Evolutionary conservation across 2,888 invertebrate species (phyloP).

Genomic region (Zygaena filipendulae): DNA sequence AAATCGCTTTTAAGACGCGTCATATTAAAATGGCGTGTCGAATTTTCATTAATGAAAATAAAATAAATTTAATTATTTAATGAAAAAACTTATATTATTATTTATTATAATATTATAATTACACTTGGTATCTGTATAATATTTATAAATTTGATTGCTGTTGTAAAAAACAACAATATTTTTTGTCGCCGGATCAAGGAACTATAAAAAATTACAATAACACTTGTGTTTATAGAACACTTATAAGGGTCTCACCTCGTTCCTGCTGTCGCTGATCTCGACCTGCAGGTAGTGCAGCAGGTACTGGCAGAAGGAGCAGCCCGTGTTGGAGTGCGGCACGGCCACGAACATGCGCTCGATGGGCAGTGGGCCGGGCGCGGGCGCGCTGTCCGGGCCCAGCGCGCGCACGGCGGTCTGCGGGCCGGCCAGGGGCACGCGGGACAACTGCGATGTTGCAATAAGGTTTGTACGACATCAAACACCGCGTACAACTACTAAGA

Average conservation of each 20-base stretch:
- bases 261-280: conserved; percentile 73
- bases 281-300: conserved; percentile 83
- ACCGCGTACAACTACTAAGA: background rate
- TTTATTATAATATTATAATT: too few species aligned
- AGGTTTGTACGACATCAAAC: background rate
- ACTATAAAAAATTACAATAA: too few species aligned
- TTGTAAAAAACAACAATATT: too few species aligned
- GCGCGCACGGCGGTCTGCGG: conserved; percentile 33
- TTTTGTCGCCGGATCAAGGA: too few species aligned
- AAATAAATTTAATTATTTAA: too few species aligned
- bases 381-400: conserved; percentile 18
- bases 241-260: conserved; percentile 60
- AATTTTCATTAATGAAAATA: too few species aligned
- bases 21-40: too few species aligned
- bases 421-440: conserved; percentile 21
- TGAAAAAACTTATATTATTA: too few species aligned
- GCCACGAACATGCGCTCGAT: conserved; percentile 55
- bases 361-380: conserved; percentile 22
- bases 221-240: too few species aligned
- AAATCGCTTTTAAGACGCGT: too few species aligned
- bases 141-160: too few species aligned
- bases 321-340: conserved; percentile 40
- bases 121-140: too few species aligned
- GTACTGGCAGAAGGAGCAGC: conserved; percentile 85
- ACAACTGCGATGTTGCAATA: conserved; percentile 21